Base-by-base conservation (phyloP, 2,888 invertebrate species). In the Seira musarum region DNA sequence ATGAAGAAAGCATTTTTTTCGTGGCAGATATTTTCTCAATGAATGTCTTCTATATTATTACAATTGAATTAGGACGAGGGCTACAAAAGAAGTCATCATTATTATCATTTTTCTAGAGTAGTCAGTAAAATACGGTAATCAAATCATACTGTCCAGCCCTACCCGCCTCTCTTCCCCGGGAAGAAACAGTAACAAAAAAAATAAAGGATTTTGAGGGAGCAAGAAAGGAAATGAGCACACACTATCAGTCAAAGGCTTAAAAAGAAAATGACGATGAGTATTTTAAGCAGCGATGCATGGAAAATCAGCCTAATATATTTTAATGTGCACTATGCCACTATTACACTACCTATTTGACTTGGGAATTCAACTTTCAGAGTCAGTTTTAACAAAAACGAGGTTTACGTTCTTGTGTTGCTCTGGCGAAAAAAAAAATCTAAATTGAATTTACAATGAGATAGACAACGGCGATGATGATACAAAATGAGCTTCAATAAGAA, bases 281-380 rank as follows among this genome's bases (percentile, higher is more conserved):
- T 30, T 30, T 61, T 75, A 67, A 46, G 67, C 67, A 75, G 60
- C 68, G 75, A 67, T 75, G 75, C 75, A 75, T 75, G 68, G 60
- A 67, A 60, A 75, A 75, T 40, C 30, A 30, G 30, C 30, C 30
- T 30, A 30, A 30, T 30, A 30, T 30, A 30, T 30, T 30, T 30
- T 30, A 30, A 30, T 30, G 30, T 30, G 30, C 30, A 30, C 30
- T 30, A 5, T 5, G 30, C 2, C 8, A 30, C 8, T 8, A 2
- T 5, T 30, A 30, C 30, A 30, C n/a, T n/a, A n/a, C n/a, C n/a
- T n/a, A 30, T 30, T 30, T 30, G 30, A 30, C 30, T 30, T 30
- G n/a, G n/a, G n/a, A n/a, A n/a, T 30, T 30, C 3, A 5, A 30
- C 3, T 30, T 30, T 30, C 30, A 30, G 3, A 30, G 8, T 30